Evolutionary conservation across 30 jellyfish, hydroid and myxozoan species (phyloP).

Genomic region (Phacellophora camtschatica): DNA sequence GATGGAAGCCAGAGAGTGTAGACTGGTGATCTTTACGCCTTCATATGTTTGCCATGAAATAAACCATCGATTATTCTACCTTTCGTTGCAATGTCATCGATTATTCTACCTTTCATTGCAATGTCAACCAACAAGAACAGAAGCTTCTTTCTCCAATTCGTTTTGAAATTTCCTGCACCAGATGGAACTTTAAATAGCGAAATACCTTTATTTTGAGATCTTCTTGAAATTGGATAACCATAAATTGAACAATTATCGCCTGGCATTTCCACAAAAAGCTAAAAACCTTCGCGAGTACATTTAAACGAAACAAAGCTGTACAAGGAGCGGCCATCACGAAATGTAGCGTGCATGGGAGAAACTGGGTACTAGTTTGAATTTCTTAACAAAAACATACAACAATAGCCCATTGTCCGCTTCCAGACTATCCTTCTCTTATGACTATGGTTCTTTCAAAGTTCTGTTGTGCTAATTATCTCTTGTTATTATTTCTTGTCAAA

Average conservation of each 20-base stretch:
- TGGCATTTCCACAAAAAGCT: background rate
- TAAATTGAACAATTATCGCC: background rate
- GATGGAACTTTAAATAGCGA: background rate
- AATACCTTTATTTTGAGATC: background rate
- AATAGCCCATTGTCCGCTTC: too few relatives aligned
- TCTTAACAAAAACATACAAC: too few relatives aligned
- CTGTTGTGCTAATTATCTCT: too few relatives aligned
- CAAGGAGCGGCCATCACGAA: too few relatives aligned
- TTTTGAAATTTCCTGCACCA: background rate
- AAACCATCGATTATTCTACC: too few relatives aligned
- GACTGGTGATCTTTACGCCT: constrained; percentile 20
- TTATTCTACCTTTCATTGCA: background rate
- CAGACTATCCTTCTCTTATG: too few relatives aligned
- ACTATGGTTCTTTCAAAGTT: too few relatives aligned
- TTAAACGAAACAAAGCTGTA: too few relatives aligned
- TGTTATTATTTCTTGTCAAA: too few relatives aligned
- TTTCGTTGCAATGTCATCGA: background rate
- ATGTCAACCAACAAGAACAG: background rate
- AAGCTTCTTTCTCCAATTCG: background rate
- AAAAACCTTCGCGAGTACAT: too few relatives aligned
- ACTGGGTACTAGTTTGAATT: too few relatives aligned
- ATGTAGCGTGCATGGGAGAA: too few relatives aligned
- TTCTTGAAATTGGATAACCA: background rate
- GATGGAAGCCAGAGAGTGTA: constrained; percentile 26
- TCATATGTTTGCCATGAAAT: constrained; percentile 53